phyloP scores from a whole-genome alignment of 2,797 vertebrate genomes.

The Melanotaenia parkinsoni region DNA sequence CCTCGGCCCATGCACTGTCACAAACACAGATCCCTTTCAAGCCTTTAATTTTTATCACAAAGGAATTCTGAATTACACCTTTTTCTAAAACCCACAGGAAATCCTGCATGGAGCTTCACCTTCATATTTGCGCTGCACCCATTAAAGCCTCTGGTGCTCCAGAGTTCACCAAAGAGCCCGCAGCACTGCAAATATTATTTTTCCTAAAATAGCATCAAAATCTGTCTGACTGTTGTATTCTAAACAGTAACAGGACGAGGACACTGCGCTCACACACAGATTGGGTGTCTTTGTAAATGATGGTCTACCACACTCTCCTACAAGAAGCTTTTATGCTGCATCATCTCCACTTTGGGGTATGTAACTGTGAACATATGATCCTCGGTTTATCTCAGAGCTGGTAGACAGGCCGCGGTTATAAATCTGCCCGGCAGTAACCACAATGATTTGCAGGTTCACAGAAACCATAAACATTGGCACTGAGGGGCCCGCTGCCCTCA shows the following conservation, averaged over 20 bases:
- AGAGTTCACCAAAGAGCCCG: background rate
- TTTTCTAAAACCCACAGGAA: slow-evolving; percentile 1
- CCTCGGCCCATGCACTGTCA: background rate
- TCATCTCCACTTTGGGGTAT: slow-evolving; percentile 26
- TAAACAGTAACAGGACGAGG: slow-evolving; percentile 1
- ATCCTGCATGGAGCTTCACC: background rate
- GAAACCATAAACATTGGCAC: slow-evolving; percentile 79
- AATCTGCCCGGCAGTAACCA: slow-evolving; percentile 73
- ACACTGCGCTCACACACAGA: background rate
- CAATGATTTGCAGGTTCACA: slow-evolving; percentile 80
- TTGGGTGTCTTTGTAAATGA: slow-evolving; percentile 13
- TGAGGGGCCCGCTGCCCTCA: slow-evolving; percentile 63
- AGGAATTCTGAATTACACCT: slow-evolving; percentile 4
- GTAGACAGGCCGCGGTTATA: slow-evolving; percentile 67
- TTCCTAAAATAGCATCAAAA: slow-evolving; percentile 20
- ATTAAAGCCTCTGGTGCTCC: slow-evolving; percentile 14
- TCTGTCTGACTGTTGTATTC: slow-evolving; percentile 8
- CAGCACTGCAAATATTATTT: slow-evolving; percentile 7
- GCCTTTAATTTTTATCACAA: background rate
- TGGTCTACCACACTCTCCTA: slow-evolving; percentile 17
- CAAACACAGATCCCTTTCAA: slow-evolving; percentile 28
- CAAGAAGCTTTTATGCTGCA: slow-evolving; percentile 32
- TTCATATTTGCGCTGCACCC: slow-evolving; percentile 7
- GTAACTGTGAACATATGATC: slow-evolving; percentile 47
- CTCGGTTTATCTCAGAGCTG: slow-evolving; percentile 70